Conservation (phyloP, 2,797 vertebrate species). For the Thalassophryne amazonica region DNA sequence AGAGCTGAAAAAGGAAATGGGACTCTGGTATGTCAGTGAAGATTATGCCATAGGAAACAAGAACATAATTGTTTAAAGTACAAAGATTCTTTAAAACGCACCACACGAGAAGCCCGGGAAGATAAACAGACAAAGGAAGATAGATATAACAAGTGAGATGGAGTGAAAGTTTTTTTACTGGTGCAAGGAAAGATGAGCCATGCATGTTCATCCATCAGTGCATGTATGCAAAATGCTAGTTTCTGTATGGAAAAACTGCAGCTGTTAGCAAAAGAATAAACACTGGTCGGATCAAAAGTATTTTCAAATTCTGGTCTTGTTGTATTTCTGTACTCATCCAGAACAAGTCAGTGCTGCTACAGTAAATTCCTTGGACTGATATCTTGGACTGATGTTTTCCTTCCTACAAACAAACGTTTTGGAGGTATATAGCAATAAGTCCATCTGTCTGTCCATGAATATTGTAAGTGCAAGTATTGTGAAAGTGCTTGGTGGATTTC, state of each 20-base stretch:
- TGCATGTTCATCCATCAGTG: no score
- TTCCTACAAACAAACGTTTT: no score
- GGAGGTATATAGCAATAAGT: no score
- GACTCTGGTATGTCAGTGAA: slow-evolving; percentile 57
- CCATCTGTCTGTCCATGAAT: no score
- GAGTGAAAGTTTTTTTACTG: slow-evolving; percentile 32
- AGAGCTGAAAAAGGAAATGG: slow-evolving; percentile 70
- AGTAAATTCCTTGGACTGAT: no score
- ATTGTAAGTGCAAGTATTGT: no score
- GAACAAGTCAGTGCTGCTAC: no score
- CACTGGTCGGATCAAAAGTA: slow-evolving; percentile 4
- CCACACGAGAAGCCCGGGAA: slow-evolving; percentile 52
- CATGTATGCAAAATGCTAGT: slow-evolving; percentile 39
- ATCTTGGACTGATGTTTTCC: no score
- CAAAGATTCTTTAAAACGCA: slow-evolving; percentile 55
- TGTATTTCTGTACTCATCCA: no score
- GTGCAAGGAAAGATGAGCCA: slow-evolving; percentile 39
- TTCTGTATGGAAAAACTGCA: slow-evolving; percentile 43
- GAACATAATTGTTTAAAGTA: slow-evolving; percentile 72
- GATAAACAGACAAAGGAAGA: slow-evolving; percentile 14
- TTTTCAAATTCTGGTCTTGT: not conserved
- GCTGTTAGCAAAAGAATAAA: slow-evolving; percentile 44
- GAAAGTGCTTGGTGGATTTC: no score
- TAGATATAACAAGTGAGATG: slow-evolving; percentile 20
- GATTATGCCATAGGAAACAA: slow-evolving; percentile 71